These are phyloP conservation scores for Drosophila kikkawai DNA, from an alignment of 1,140 invertebrate species.

Conservation along the genomic window DNA sequence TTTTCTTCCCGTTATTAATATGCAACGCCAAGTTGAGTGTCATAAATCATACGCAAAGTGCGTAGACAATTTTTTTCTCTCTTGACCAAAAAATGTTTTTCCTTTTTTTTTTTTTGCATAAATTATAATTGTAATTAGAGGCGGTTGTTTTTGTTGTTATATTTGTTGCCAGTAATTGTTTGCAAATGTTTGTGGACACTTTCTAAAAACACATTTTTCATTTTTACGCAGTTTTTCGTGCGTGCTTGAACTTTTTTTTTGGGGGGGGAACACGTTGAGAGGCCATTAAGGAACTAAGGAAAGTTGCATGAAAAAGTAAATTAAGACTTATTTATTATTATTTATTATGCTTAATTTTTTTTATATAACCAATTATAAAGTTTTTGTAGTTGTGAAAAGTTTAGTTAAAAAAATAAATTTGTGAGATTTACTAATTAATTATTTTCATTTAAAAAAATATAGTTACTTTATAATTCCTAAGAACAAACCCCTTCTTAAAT, in stretches of 20 bases:
- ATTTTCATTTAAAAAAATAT: background rate
- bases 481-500: background rate
- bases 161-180: conserved; percentile 52
- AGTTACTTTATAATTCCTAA: background rate
- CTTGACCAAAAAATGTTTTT: conserved; percentile 44
- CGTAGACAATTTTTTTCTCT: conserved; percentile 60
- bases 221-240: conserved; percentile 42
- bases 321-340: conserved; percentile 1
- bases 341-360: background rate
- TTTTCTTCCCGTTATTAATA: conserved; percentile 77
- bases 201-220: conserved; percentile 47
- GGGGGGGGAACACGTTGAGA: background rate
- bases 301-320: background rate
- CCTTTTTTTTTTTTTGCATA: conserved; percentile 57
- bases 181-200: conserved; percentile 67
- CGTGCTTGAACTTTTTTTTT: conserved; percentile 1
- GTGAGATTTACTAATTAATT: background rate
- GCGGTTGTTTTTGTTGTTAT: conserved; percentile 11
- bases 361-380: background rate
- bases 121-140: conserved; percentile 65
- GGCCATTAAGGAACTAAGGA: conserved; percentile 10
- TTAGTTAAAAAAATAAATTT: background rate
- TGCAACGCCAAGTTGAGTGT: conserved; percentile 61
- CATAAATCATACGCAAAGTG: conserved; percentile 75
- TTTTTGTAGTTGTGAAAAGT: background rate